Conservation (phyloP, 2,888 invertebrate genomes). For the Latrodectus hesperus region DNA sequence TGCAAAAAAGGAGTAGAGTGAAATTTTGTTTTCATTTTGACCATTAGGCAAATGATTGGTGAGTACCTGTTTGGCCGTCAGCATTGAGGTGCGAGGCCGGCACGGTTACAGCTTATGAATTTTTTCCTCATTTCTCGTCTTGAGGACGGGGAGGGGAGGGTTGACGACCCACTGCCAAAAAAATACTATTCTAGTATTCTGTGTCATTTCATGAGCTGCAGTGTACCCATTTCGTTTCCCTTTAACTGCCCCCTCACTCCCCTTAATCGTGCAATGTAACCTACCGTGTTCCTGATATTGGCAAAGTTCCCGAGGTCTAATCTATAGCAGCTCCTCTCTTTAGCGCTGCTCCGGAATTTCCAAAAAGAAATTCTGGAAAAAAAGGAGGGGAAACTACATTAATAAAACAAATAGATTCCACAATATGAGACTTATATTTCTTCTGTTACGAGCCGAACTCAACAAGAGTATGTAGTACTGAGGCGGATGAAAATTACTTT, state of each 20-base stretch:
- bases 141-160: too few species aligned
- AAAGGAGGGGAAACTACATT: not conserved
- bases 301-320: constrained; percentile 53
- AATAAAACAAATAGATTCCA: not conserved
- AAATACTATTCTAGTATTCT: too few species aligned
- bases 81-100: too few species aligned
- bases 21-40: too few species aligned
- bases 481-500: too few species aligned
- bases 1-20: too few species aligned
- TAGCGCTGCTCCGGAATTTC: constrained; percentile 3
- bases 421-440: not conserved
- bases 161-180: too few species aligned
- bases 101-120: too few species aligned
- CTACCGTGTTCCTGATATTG: constrained; percentile 47
- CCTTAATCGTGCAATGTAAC: constrained; percentile 52
- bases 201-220: not conserved
- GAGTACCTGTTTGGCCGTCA: too few species aligned
- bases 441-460: not conserved
- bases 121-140: too few species aligned
- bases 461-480: not conserved
- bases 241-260: constrained; percentile 27
- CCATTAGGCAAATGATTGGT: too few species aligned
- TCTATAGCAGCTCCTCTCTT: constrained; percentile 34
- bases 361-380: constrained; percentile 13
- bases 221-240: constrained; percentile 19